Percentiles rank a stretch among this genome's conserved stretches.
Conservation (phyloP, 2,888 invertebrate species). For the Tachina fera region DNA sequence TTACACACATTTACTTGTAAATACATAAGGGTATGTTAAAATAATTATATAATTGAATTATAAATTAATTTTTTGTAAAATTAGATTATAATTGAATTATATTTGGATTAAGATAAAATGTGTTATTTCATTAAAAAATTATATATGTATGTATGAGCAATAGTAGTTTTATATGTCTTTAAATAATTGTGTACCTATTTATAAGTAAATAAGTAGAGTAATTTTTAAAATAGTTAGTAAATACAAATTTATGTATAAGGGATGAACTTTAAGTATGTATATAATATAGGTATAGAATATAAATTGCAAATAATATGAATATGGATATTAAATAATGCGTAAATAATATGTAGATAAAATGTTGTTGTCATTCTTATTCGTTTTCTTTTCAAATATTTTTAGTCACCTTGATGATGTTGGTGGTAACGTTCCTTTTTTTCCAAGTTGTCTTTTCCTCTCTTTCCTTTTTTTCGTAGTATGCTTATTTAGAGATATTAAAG, state of each 20-base stretch:
- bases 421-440: too few species aligned
- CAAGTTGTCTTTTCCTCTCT: too few species aligned
- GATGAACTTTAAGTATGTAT: background rate
- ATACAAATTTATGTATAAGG: background rate
- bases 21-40: conserved; percentile 11
- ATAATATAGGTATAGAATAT: background rate
- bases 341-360: too few species aligned
- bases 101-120: background rate
- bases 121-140: background rate
- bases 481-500: too few species aligned
- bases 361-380: too few species aligned
- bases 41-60: conserved; percentile 1
- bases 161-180: conserved; percentile 10
- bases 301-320: too few species aligned
- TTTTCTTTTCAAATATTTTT: too few species aligned
- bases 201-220: background rate
- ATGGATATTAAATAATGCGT: too few species aligned
- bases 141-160: background rate
- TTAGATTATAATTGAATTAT: conserved; percentile 6
- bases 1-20: background rate
- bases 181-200: conserved; percentile 1
- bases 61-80: background rate
- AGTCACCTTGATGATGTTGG: too few species aligned
- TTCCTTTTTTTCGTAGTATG: too few species aligned
- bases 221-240: background rate